These are phyloP conservation scores for Drosophila hawaiiensis DNA, from an alignment of 2,888 invertebrate genomes.

Conservation along the genomic window DNA sequence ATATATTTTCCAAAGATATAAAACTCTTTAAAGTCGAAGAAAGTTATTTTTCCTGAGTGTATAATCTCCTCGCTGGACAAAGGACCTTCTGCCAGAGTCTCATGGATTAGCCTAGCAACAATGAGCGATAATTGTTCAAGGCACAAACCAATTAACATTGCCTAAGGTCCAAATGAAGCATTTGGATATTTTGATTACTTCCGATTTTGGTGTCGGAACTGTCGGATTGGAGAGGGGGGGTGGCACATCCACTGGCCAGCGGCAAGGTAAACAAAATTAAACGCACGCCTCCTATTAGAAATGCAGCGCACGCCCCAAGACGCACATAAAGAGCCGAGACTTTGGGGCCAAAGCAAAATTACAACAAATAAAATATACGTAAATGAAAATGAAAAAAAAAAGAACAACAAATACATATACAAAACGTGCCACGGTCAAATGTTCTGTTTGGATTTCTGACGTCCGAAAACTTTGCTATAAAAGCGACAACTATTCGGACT, in stretches of 20 bases:
- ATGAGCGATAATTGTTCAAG: slow-evolving; percentile 41
- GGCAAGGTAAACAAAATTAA: slow-evolving; percentile 43
- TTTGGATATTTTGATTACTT: slow-evolving; percentile 63
- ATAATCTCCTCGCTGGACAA: neutral
- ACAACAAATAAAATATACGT: slow-evolving; percentile 34
- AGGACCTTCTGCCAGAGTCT: neutral
- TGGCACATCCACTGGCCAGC: neutral
- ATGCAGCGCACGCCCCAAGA: slow-evolving; percentile 66
- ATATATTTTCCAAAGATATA: neutral
- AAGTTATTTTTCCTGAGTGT: neutral
- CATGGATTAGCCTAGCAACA: slow-evolving; percentile 6
- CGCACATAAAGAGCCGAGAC: slow-evolving; percentile 62
- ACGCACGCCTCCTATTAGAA: slow-evolving; percentile 45
- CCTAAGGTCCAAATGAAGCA: slow-evolving; percentile 40
- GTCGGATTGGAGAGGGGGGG: accelerated
- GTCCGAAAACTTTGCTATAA: slow-evolving; percentile 58
- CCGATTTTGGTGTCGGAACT: slow-evolving; percentile 56
- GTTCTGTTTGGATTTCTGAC: slow-evolving; percentile 37
- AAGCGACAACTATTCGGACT: slow-evolving; percentile 50
- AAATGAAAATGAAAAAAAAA: slow-evolving; percentile 5
- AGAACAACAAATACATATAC: neutral
- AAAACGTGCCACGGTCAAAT: slow-evolving; percentile 65
- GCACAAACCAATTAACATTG: slow-evolving; percentile 53
- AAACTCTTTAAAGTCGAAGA: neutral
- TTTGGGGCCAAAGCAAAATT: slow-evolving; percentile 60